Percentiles rank a stretch among this genome's conserved stretches.
phyloP scores from a whole-genome alignment of 2,888 invertebrate genomes.

The Acleris laterana region DNA sequence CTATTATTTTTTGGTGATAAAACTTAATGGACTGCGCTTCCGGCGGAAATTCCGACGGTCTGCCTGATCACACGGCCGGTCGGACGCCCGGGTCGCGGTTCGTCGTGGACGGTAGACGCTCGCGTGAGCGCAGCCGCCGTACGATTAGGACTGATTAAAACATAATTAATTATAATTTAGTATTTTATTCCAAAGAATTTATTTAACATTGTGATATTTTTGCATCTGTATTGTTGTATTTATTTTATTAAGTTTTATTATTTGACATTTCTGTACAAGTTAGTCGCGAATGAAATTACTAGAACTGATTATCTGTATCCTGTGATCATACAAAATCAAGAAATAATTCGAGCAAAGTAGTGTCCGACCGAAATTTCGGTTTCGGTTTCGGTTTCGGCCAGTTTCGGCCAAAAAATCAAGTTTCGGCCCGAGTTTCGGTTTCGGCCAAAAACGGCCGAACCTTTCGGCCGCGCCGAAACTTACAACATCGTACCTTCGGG shows the following conservation, averaged over 20 bases:
- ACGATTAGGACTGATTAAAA: constrained; percentile 34
- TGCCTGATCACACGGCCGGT: background rate
- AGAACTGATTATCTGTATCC: background rate
- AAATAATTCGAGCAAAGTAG: constrained; percentile 11
- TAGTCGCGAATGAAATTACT: background rate
- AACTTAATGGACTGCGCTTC: constrained; percentile 15
- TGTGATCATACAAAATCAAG: background rate
- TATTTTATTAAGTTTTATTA: constrained; percentile 41
- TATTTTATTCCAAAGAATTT: constrained; percentile 60
- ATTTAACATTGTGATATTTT: constrained; percentile 64
- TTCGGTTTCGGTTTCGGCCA: no score
- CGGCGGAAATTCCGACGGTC: no score
- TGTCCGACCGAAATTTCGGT: no score
- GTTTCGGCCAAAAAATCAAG: no score
- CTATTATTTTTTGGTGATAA: constrained; percentile 21
- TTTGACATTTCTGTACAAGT: constrained; percentile 1
- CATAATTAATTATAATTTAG: constrained; percentile 28
- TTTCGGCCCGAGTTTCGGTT: no score
- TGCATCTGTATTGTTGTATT: constrained; percentile 26
- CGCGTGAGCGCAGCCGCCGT: constrained; percentile 13
- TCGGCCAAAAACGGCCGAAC: no score
- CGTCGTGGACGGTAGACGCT: constrained; percentile 2
- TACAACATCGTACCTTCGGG: no score
- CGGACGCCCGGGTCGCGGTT: constrained; percentile 6
- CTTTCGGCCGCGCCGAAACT: no score